Conservation (phyloP, 2,113 vertebrate genomes). For the Corythornis madagascariensis region DNA sequence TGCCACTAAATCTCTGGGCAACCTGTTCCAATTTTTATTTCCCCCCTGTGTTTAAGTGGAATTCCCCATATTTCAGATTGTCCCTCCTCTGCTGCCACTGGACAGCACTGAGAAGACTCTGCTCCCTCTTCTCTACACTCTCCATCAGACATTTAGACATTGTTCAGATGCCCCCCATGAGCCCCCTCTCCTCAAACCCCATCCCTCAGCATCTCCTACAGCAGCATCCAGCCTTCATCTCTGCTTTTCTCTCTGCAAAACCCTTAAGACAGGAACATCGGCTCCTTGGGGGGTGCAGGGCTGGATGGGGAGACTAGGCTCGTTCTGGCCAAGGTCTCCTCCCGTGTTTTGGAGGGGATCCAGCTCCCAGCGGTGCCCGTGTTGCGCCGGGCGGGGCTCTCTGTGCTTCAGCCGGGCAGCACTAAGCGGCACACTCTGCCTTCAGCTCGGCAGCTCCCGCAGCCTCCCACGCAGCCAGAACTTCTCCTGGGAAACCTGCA, state of each 20-base stretch:
- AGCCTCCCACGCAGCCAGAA: neutral
- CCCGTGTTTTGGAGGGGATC: fast-evolving
- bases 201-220: neutral
- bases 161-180: fast-evolving
- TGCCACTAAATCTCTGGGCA: neutral
- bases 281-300: neutral
- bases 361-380: fast-evolving
- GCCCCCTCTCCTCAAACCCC: neutral
- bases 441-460: neutral
- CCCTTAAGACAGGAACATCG: fast-evolving
- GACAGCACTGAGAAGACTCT: neutral
- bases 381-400: fast-evolving
- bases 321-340: neutral
- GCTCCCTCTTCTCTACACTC: neutral
- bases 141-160: neutral
- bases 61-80: neutral
- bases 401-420: neutral
- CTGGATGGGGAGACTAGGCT: neutral
- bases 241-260: fast-evolving
- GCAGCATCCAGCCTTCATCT: neutral
- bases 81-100: neutral
- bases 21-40: neutral
- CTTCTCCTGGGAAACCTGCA: fast-evolving
- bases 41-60: neutral
- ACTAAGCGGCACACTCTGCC: constrained; percentile 44